A percentile compares a stretch with the other conserved stretches of the same genome.
phyloP scores from a whole-genome alignment of 2,113 vertebrate genomes.

The Vireo altiloquus region DNA sequence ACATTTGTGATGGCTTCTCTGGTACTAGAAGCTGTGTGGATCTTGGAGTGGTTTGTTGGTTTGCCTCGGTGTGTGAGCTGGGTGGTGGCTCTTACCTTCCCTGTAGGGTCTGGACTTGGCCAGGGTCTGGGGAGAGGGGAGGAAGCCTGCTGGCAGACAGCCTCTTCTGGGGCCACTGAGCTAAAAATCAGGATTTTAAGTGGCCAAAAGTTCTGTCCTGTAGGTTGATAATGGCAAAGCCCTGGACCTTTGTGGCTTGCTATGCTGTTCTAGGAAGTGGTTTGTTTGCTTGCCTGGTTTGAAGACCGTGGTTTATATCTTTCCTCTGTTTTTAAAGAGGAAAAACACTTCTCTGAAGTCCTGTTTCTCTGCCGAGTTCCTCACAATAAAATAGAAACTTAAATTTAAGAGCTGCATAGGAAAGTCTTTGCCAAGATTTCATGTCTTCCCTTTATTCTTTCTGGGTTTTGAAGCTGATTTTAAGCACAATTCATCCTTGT shows the following conservation, averaged over 20 bases:
- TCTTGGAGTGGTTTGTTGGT: not conserved
- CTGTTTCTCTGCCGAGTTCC: not conserved
- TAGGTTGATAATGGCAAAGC: not conserved
- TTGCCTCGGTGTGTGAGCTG: not conserved
- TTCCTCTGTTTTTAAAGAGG: not conserved
- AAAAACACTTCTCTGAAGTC: not conserved
- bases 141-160: not conserved
- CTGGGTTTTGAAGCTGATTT: not conserved
- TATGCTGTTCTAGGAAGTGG: not conserved
- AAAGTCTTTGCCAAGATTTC: not conserved
- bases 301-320: not conserved
- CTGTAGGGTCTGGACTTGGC: not conserved
- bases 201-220: not conserved
- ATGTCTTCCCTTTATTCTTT: not conserved
- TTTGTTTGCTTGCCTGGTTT: slow-evolving; percentile 12
- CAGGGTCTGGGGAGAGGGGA: rapidly evolving
- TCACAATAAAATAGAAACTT: not conserved
- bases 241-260: not conserved
- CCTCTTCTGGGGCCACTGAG: not conserved
- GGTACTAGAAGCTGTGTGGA: not conserved
- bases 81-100: not conserved
- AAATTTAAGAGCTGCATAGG: not conserved
- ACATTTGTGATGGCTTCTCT: not conserved
- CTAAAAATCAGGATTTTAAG: not conserved
- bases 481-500: not conserved